Evolutionary conservation across 2,797 vertebrate species (phyloP).

Genomic region (Ciconia nigra): DNA sequence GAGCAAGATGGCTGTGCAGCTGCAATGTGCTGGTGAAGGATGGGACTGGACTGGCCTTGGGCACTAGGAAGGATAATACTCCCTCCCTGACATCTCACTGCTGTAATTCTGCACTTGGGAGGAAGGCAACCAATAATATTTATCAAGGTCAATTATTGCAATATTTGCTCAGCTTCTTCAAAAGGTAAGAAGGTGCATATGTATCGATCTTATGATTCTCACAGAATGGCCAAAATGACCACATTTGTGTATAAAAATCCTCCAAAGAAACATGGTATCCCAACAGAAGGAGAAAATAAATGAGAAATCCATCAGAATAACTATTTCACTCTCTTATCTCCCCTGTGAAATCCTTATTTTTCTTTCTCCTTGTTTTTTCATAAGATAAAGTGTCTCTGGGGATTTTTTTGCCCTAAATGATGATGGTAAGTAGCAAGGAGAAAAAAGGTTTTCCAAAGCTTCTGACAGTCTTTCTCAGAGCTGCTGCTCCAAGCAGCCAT

Average conservation of each 20-base stretch:
- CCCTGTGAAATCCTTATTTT: neutral
- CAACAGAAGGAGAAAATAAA: neutral
- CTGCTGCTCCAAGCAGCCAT: rapidly evolving
- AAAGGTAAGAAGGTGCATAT: neutral
- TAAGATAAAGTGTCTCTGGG: neutral
- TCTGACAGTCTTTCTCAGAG: neutral
- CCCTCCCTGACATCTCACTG: neutral
- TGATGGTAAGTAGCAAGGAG: neutral
- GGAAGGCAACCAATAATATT: neutral
- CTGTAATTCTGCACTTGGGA: neutral
- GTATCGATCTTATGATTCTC: neutral
- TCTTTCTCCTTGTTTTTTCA: neutral
- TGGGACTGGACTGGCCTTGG: neutral
- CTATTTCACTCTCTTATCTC: neutral
- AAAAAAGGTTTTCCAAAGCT: neutral
- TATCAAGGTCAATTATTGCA: neutral
- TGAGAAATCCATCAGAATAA: neutral
- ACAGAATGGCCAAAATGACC: neutral
- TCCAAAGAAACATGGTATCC: rapidly evolving
- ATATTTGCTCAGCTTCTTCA: neutral
- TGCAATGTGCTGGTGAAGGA: neutral
- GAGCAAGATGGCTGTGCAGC: neutral
- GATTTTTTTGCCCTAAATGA: neutral
- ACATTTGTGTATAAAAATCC: neutral
- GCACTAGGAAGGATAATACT: neutral